phyloP scores from a whole-genome alignment of 1,140 invertebrate genomes.

The Acromyrmex echinatior region DNA sequence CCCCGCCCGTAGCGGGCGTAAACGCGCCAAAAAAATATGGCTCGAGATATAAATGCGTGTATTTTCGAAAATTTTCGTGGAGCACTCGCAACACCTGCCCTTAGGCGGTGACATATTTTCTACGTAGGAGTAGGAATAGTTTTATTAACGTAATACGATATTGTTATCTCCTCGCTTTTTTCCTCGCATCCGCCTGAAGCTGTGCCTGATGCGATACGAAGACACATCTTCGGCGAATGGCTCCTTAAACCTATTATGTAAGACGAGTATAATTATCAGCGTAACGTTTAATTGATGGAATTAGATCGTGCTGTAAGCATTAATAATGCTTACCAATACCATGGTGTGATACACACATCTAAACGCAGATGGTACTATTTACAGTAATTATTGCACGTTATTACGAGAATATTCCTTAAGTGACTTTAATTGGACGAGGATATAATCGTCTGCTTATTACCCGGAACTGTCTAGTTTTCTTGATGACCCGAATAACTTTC shows the following conservation, averaged over 20 bases:
- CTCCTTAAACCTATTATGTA: slow-evolving; percentile 39
- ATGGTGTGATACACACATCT: neutral
- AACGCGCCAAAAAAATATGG: slow-evolving; percentile 70
- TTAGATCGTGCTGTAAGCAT: slow-evolving; percentile 70
- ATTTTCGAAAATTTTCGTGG: slow-evolving; percentile 65
- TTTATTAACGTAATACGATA: slow-evolving; percentile 71
- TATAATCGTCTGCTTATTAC: slow-evolving; percentile 80
- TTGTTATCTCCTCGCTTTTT: neutral
- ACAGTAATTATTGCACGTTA: slow-evolving; percentile 77
- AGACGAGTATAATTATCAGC: slow-evolving; percentile 75
- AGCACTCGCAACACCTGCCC: slow-evolving; percentile 64
- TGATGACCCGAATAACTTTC: slow-evolving; percentile 18
- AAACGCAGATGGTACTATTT: slow-evolving; percentile 49
- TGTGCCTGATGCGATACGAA: neutral
- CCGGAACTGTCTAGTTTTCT: slow-evolving; percentile 40
- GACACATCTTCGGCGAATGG: neutral
- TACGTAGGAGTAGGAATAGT: slow-evolving; percentile 61
- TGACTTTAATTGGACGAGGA: slow-evolving; percentile 80
- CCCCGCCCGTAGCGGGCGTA: slow-evolving; percentile 64
- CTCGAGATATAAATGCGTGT: slow-evolving; percentile 62
- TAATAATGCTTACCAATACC: slow-evolving; percentile 60
- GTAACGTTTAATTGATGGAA: slow-evolving; percentile 79
- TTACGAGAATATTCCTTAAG: slow-evolving; percentile 75
- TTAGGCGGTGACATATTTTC: slow-evolving; percentile 65
- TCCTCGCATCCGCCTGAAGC: neutral